Evolutionary conservation across 2,888 invertebrate genomes (phyloP).

Genomic region (Nipponacmea schrenckii): DNA sequence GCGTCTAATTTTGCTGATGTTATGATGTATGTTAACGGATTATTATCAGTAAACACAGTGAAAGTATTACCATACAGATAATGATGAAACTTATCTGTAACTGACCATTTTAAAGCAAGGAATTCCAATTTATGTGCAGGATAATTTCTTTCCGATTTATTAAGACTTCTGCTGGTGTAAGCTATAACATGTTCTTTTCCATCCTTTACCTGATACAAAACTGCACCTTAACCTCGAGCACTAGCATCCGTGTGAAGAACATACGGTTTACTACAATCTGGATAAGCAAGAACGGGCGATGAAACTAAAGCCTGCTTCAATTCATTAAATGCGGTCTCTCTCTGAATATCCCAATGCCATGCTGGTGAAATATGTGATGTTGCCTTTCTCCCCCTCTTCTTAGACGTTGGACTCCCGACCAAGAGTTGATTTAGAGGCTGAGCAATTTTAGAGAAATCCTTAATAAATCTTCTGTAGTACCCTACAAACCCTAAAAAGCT

Average conservation of each 20-base stretch:
- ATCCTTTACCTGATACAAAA: conserved; percentile 26
- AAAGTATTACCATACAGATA: conserved; percentile 23
- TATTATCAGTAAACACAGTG: conserved; percentile 32
- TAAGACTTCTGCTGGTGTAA: conserved; percentile 31
- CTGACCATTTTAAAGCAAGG: conserved; percentile 30
- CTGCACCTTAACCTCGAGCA: conserved; percentile 20
- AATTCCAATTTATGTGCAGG: conserved; percentile 31
- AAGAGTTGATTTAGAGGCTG: conserved; percentile 24
- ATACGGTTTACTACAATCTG: conserved; percentile 24
- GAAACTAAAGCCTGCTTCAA: too few relatives aligned
- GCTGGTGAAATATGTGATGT: too few relatives aligned
- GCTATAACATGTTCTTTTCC: conserved; percentile 26
- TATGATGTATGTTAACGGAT: conserved; percentile 33
- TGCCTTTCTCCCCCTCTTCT: not conserved
- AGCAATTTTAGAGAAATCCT: conserved; percentile 22
- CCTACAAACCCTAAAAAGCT: conserved; percentile 14
- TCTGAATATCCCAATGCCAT: too few relatives aligned
- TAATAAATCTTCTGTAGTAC: conserved; percentile 25
- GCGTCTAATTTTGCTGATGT: conserved; percentile 33
- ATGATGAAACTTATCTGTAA: conserved; percentile 25
- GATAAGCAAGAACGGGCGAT: conserved; percentile 16
- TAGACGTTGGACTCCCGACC: conserved; percentile 17
- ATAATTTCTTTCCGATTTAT: conserved; percentile 27
- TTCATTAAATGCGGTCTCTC: too few relatives aligned
- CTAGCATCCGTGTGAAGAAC: conserved; percentile 14